Evolutionary conservation across 2,113 vertebrate species (phyloP), one percentile per base, ranked within the genome.

Genomic region (Pelecanoides urinatrix): DNA sequence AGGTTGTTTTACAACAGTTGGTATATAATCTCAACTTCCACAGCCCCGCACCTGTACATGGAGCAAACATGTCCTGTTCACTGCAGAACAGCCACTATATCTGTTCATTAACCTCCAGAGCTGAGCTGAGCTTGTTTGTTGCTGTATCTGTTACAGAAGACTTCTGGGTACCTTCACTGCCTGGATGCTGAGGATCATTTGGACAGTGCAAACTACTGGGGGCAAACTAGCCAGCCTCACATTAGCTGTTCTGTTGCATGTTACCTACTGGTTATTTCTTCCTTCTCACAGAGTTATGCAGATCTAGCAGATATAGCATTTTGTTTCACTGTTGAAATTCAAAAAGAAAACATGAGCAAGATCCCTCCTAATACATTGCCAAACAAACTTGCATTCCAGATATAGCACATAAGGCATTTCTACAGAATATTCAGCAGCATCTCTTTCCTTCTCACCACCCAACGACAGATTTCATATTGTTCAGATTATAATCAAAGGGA

Each of bases 241-340:
- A 0, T 66, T 61, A 1, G 0, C 22, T 67, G 11, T 58, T 71
- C 34, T 56, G 8, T n/a, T 62, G 10, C 30, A 7, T 25, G 13
- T 38, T 71, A 55, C 27, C 73, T 80, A 11, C 26, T 11, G 45
- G 30, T 23, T 86, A 10, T 66, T 83, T 50, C 63, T 70, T 70
- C 52, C 44, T 73, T 80, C 50, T 71, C 52, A 53, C 13, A 38
- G 36, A 66, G 13, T 61, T 53, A 42, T 9, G 27, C 45, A 80
- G n/a, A 59, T 20, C 50, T 70, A 53, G 29, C 55, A 74, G 18
- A 11, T 12, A 36, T 3, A 88, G 14, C 25, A 42, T 55, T 90
- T 83, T 52, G 7, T 3, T 88, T 78, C 50, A 20, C 32, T 58
- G 16, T 29, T 55, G 21, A 53, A 83, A 73, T 34, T 20, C 49